Conservation (phyloP, 2,113 vertebrate species). For the Vimba vimba region DNA sequence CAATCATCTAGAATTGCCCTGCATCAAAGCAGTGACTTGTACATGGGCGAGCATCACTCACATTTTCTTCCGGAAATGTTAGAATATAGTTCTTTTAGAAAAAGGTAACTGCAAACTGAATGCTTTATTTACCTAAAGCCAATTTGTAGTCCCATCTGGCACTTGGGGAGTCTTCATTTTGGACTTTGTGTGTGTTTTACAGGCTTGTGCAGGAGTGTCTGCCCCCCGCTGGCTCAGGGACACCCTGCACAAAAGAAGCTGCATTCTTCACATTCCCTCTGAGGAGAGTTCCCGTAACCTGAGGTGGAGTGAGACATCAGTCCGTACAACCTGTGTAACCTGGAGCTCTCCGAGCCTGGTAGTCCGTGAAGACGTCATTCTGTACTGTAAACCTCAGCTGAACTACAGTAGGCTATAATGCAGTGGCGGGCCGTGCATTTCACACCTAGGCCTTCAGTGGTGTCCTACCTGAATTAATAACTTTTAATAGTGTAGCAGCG, state of each 20-base stretch:
- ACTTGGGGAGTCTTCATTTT: not conserved
- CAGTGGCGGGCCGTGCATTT: too few species aligned
- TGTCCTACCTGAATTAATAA: too few species aligned
- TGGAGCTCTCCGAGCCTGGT: not conserved
- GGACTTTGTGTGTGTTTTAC: not conserved
- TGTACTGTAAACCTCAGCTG: not conserved
- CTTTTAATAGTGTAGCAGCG: too few species aligned
- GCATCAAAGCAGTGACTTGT: not conserved
- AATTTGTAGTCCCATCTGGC: not conserved
- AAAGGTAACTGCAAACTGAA: not conserved
- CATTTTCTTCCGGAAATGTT: not conserved
- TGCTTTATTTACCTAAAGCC: not conserved
- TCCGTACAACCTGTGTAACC: not conserved
- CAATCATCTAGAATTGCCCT: not conserved
- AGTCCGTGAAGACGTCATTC: not conserved
- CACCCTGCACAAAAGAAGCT: constrained; percentile 12
- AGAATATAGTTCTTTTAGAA: not conserved
- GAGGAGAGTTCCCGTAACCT: not conserved
- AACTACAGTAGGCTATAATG: not conserved
- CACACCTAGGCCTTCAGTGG: too few species aligned
- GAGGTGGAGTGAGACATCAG: constrained; percentile 12
- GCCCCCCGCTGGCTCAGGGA: constrained; percentile 20
- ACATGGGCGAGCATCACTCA: not conserved
- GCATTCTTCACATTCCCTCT: constrained; percentile 43
- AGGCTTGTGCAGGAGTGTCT: not conserved